Evolutionary conservation across 2,113 vertebrate genomes (phyloP).

Genomic region (Tragelaphus buxtoni): DNA sequence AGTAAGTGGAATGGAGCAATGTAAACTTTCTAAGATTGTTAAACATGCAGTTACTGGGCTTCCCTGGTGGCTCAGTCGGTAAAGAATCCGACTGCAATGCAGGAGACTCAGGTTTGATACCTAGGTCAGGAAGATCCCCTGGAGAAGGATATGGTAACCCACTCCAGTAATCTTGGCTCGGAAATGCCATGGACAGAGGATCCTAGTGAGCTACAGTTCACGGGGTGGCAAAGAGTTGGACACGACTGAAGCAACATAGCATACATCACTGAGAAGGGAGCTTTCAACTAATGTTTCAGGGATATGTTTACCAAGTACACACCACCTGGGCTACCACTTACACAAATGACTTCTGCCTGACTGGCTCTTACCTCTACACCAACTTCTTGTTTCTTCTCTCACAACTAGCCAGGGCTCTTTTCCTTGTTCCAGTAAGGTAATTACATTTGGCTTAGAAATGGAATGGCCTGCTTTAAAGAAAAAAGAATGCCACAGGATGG

Average conservation of each 20-base stretch:
- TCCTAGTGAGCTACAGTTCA: neutral
- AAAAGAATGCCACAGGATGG: neutral
- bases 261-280: neutral
- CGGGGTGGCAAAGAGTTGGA: neutral
- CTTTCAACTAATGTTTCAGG: neutral
- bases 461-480: neutral
- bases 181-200: neutral
- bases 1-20: neutral
- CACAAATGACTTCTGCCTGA: neutral
- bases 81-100: neutral
- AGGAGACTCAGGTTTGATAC: neutral
- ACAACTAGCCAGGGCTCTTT: neutral
- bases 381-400: neutral
- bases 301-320: neutral
- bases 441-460: neutral
- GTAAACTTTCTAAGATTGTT: neutral
- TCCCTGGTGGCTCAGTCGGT: neutral
- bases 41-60: neutral
- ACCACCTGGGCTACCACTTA: neutral
- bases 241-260: neutral
- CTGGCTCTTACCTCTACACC: neutral
- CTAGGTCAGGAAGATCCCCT: neutral
- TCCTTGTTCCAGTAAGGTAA: constrained; percentile 6
- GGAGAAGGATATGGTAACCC: neutral
- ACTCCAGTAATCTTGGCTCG: neutral